A percentile compares a stretch with the other conserved stretches of the same genome.
phyloP scores from a whole-genome alignment of 2,797 vertebrate species.

The Percopsis omiscomaycus region DNA sequence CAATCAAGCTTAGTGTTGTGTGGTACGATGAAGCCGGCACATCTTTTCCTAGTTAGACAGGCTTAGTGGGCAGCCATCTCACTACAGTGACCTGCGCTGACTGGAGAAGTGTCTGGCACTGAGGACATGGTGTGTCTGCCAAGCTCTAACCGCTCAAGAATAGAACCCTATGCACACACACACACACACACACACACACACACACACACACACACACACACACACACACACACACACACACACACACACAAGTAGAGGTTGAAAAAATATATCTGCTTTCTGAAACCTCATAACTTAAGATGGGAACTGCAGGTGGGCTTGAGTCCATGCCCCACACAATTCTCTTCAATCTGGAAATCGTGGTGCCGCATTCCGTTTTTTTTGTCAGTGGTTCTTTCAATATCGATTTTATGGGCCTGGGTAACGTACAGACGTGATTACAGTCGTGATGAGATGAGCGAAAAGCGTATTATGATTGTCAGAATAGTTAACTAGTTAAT shows the following conservation, averaged over 20 bases:
- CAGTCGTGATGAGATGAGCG: too few relatives aligned
- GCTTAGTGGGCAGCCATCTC: conserved; percentile 56
- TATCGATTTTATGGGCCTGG: conserved; percentile 14
- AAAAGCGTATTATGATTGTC: too few relatives aligned
- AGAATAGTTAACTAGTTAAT: too few relatives aligned
- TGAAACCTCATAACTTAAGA: conserved; percentile 29
- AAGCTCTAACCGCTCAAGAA: conserved; percentile 58
- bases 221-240: neutral
- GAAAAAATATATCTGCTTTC: conserved; percentile 29
- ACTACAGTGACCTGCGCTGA: conserved; percentile 60
- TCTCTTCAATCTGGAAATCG: conserved; percentile 44
- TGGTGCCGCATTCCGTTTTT: conserved; percentile 50
- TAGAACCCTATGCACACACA: neutral
- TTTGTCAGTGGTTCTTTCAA: conserved; percentile 36
- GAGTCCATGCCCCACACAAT: conserved; percentile 37
- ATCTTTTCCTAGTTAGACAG: conserved; percentile 69
- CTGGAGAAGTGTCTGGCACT: conserved; percentile 62
- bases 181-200: neutral
- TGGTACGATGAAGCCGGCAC: conserved; percentile 40
- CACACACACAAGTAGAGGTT: neutral
- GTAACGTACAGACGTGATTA: too few relatives aligned
- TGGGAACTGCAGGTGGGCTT: conserved; percentile 16
- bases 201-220: neutral
- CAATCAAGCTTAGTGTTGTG: conserved; percentile 23
- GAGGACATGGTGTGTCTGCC: conserved; percentile 53